Percentiles rank a stretch among this genome's conserved stretches.
phyloP scores from a whole-genome alignment of 2,888 invertebrate species.

The Chrysina gloriosa region DNA sequence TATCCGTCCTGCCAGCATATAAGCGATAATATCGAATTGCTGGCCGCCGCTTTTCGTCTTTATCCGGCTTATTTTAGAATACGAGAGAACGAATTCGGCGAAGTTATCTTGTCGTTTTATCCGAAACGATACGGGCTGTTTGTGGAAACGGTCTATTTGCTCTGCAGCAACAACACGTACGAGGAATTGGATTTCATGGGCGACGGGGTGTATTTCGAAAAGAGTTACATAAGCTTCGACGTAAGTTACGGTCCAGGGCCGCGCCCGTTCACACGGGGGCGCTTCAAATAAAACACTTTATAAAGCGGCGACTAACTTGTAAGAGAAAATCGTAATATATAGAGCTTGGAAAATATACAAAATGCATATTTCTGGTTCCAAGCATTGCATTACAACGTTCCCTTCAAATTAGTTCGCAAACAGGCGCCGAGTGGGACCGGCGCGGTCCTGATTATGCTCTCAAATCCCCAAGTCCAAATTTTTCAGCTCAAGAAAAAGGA shows the following conservation, averaged over 20 bases:
- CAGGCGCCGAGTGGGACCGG: no score
- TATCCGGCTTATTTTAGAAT: constrained; percentile 64
- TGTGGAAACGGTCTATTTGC: constrained; percentile 62
- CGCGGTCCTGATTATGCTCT: no score
- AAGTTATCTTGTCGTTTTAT: constrained; percentile 60
- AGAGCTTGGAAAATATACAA: no score
- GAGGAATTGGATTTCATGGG: constrained; percentile 64
- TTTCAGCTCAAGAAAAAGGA: constrained; percentile 39
- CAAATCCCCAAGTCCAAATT: no score
- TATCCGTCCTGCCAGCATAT: constrained; percentile 34
- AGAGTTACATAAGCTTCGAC: constrained; percentile 51
- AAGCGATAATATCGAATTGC: constrained; percentile 54
- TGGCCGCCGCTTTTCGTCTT: constrained; percentile 59
- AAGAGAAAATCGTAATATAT: no score
- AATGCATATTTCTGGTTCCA: no score
- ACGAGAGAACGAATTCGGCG: constrained; percentile 57
- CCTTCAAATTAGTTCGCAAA: no score
- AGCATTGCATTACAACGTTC: no score
- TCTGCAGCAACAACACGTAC: constrained; percentile 64
- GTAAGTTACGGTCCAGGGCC: no score
- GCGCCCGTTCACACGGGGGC: no score
- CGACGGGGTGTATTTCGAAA: constrained; percentile 61
- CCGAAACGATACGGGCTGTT: constrained; percentile 61
- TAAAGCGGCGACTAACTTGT: no score
- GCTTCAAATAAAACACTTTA: no score